phyloP scores from a whole-genome alignment of 1,140 invertebrate species.

The Octopus sinensis region DNA sequence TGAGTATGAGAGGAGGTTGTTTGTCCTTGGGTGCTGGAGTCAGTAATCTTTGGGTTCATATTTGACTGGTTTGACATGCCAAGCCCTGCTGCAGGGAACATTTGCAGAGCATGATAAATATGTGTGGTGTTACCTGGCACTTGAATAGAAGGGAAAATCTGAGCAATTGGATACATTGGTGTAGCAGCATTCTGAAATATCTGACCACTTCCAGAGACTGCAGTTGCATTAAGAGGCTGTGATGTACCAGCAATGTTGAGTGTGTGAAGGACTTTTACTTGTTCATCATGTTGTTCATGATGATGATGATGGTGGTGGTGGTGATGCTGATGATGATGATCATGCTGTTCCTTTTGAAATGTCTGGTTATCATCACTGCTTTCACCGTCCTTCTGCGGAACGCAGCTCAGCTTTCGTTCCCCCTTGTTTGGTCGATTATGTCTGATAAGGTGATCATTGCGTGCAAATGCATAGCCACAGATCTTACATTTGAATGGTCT shows the following conservation, averaged over 20 bases:
- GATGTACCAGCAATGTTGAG: background rate
- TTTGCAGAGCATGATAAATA: background rate
- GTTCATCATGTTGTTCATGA: too few relatives aligned
- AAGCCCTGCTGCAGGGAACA: background rate
- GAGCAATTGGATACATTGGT: background rate
- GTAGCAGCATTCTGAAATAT: background rate
- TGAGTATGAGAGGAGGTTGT: background rate
- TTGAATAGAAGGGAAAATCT: background rate
- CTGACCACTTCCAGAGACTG: background rate
- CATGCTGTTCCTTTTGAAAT: background rate
- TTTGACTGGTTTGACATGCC: background rate
- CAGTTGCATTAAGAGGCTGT: background rate
- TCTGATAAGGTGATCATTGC: background rate
- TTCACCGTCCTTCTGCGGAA: background rate
- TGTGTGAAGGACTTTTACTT: background rate
- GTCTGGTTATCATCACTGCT: background rate
- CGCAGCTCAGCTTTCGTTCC: conserved; percentile 4
- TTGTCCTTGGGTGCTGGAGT: background rate
- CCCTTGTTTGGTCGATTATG: conserved; percentile 1
- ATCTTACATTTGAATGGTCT: conserved; percentile 50
- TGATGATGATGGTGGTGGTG: background rate
- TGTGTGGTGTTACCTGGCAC: background rate
- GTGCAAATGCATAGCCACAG: conserved; percentile 16
- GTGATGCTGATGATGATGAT: background rate
- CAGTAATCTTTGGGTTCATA: background rate